Evolutionary conservation across 2,797 vertebrate genomes (phyloP).

Genomic region (Pelobates cultripes): DNA sequence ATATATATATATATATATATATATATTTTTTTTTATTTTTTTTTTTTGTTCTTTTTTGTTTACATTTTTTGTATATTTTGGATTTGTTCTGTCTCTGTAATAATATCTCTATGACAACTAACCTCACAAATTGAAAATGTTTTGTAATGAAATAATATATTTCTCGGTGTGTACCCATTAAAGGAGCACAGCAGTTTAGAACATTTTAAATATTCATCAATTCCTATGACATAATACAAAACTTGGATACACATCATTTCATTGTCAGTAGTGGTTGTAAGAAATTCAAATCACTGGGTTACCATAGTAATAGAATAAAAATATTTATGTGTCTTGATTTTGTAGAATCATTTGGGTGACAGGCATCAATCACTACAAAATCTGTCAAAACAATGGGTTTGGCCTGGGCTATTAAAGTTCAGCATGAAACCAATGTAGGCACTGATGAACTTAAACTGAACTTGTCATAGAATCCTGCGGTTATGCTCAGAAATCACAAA

Average conservation of each 20-base stretch:
- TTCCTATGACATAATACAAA: background rate
- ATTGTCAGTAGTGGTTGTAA: background rate
- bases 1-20: too few relatives aligned
- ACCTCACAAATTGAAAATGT: background rate
- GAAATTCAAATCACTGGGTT: background rate
- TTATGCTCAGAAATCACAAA: too few relatives aligned
- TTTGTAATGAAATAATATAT: background rate
- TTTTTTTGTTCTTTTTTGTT: background rate
- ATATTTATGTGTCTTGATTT: constrained; percentile 3
- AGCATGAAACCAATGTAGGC: background rate
- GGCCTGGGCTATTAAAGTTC: background rate
- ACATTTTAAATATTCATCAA: background rate
- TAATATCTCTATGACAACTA: background rate
- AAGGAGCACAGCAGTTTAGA: too few relatives aligned
- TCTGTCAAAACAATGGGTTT: background rate
- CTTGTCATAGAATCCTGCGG: too few relatives aligned
- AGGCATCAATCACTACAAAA: background rate
- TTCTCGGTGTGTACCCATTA: too few relatives aligned
- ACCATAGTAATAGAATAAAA: background rate
- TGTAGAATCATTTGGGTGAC: background rate
- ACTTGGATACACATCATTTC: background rate
- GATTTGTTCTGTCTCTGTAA: too few relatives aligned
- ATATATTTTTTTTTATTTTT: background rate
- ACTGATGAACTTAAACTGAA: too few relatives aligned
- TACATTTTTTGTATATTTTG: too few relatives aligned